A percentile compares a stretch with the other conserved stretches of the same genome.
phyloP scores from a whole-genome alignment of 1,140 invertebrate genomes.

The Drosophila cardini region DNA sequence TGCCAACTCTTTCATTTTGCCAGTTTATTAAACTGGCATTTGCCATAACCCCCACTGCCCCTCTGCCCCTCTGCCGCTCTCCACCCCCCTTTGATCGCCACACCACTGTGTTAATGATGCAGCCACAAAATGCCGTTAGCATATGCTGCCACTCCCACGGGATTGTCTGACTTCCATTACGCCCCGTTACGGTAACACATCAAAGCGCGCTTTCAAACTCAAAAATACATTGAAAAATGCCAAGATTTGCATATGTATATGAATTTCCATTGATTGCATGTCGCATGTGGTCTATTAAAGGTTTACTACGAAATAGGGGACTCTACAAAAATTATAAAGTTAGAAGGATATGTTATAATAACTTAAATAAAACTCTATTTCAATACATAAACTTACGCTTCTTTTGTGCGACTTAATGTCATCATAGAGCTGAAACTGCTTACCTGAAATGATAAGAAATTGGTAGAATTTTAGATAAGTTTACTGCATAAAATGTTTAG shows the following conservation, averaged over 20 bases:
- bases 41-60: slow-evolving; percentile 9
- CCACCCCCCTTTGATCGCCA: not conserved
- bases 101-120: slow-evolving; percentile 70
- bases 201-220: slow-evolving; percentile 70
- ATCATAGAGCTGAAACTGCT: too few relatives aligned
- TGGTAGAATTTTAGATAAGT: too few relatives aligned
- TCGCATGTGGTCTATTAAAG: not conserved
- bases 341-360: too few relatives aligned
- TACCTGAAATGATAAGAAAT: too few relatives aligned
- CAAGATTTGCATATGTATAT: slow-evolving; percentile 61
- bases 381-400: too few relatives aligned
- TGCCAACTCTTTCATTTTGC: slow-evolving; percentile 26
- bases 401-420: too few relatives aligned
- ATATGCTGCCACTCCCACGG: slow-evolving; percentile 66
- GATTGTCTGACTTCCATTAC: slow-evolving; percentile 12
- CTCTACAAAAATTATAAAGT: too few relatives aligned
- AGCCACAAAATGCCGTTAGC: slow-evolving; percentile 79
- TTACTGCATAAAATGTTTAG: too few relatives aligned
- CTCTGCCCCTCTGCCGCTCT: not conserved
- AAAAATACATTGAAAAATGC: slow-evolving; percentile 62
- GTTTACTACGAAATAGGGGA: not conserved
- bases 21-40: slow-evolving; percentile 51
- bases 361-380: too few relatives aligned
- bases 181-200: slow-evolving; percentile 43
- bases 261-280: slow-evolving; percentile 48